Percentiles rank a stretch among this genome's conserved stretches.
Conservation (phyloP, 2,113 vertebrate species). For the Mirza zaza region DNA sequence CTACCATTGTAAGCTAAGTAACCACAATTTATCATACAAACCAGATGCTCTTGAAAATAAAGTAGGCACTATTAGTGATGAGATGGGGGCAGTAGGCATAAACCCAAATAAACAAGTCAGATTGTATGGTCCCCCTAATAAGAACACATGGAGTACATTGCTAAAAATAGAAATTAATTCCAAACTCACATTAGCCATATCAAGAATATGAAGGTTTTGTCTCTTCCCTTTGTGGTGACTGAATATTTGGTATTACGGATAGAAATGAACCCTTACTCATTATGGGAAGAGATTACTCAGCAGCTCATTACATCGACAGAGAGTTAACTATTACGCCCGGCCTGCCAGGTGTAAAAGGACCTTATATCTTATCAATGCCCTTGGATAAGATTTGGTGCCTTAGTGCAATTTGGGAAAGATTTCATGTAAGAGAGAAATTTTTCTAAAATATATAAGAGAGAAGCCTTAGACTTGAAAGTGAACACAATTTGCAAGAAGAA, state of each 20-base stretch:
- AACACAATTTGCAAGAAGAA: background rate
- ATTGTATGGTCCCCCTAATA: background rate
- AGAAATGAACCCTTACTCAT: background rate
- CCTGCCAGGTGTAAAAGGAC: background rate
- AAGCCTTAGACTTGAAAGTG: background rate
- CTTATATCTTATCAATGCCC: background rate
- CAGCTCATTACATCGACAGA: background rate
- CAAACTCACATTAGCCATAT: background rate
- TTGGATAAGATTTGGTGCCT: background rate
- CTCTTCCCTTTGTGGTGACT: background rate
- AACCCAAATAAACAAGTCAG: background rate
- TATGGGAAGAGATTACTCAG: background rate
- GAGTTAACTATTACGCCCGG: background rate
- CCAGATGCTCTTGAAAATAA: background rate
- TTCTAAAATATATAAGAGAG: background rate
- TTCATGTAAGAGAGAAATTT: background rate
- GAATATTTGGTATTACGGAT: background rate
- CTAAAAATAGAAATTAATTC: background rate
- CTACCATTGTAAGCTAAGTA: background rate
- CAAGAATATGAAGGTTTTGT: background rate
- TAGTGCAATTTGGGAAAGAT: background rate
- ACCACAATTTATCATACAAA: background rate
- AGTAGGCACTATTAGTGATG: background rate
- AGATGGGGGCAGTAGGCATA: background rate
- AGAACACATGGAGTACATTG: background rate